phyloP scores from a whole-genome alignment of 2,888 invertebrate genomes.

The Megalurothrips usitatus region DNA sequence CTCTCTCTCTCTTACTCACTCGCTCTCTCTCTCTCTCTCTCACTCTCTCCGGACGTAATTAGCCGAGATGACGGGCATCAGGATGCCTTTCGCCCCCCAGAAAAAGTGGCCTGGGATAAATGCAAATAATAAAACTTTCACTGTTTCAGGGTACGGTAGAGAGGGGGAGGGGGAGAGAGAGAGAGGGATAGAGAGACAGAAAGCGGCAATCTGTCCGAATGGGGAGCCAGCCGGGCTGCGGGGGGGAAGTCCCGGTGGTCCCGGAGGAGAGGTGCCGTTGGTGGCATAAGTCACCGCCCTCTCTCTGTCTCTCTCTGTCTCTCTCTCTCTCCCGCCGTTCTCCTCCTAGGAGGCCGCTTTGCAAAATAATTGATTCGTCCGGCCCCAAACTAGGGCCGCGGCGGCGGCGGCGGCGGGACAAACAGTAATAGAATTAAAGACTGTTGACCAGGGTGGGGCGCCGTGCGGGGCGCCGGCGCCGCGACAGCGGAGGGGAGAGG shows the following conservation, averaged over 20 bases:
- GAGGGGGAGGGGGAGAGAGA: too few species aligned
- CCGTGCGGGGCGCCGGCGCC: background rate
- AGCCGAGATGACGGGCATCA: background rate
- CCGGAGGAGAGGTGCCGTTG: too few species aligned
- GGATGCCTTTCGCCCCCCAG: background rate
- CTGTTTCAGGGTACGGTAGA: too few species aligned
- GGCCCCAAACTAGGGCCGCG: background rate
- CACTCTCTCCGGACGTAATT: background rate
- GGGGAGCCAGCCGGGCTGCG: too few species aligned
- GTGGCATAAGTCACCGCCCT: too few species aligned
- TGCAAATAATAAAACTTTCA: background rate
- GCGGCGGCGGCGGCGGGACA: background rate
- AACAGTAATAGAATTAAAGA: conserved; percentile 17
- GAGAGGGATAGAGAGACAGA: too few species aligned
- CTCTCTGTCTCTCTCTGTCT: too few species aligned
- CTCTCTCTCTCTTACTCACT: too few species aligned
- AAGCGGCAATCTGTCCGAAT: background rate
- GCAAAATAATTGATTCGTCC: conserved; percentile 13
- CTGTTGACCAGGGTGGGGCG: conserved; percentile 10
- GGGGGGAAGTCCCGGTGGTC: too few species aligned
- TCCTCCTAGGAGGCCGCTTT: background rate
- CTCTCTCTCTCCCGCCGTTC: too few species aligned
- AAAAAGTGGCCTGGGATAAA: background rate
- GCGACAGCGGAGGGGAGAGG: background rate
- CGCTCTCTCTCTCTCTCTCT: too few species aligned